Evolutionary conservation across 2,797 vertebrate genomes (phyloP), one percentile per base, ranked within the genome.

Genomic region (Amphiprion clarkii): DNA sequence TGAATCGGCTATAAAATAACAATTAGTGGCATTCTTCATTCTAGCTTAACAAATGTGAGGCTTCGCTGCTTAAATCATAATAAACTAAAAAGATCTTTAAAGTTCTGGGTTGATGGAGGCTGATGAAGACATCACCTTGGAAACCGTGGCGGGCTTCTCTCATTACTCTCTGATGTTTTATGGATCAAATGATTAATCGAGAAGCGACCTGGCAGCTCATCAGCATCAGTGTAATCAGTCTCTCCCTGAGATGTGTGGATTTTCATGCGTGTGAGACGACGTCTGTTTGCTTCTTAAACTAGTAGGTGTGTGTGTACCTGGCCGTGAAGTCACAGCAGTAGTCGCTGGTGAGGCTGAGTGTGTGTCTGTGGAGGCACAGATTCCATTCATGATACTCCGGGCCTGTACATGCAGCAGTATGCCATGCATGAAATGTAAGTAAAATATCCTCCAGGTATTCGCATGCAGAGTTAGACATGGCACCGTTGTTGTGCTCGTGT

Each of bases 401-500:
- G 81, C 49, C 76, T 59, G 23, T 67, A 72, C 81, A 74, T 72
- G 78, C 52, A 68, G 29, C 6, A 51, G 8, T 75, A 51, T 19
- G 40, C 19, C 58, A 52, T 42, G 42, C 17, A 3, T 56, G 60
- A 68, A 64, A 63, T 67, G 25, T 13, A 56, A 69, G 52, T 81
- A 48, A 66, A 79, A 80, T 57, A 64, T 74, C 69, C 59, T 66
- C 40, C 51, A 85, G 65, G 19, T 83, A 61, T 65, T 36, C n/a
- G 13, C 44, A 42, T 63, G 67, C 46, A 39, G 44, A 53, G 36
- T 39, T 51, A 69, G 69, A 67, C 76, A 54, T 5, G 19, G 21
- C 55, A 42, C 21, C 55, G 1, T 27, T 13, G 44, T 14, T 51
- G 29, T 49, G 33, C 53, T 27, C 25, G 40, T 48, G 46, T n/a